A percentile compares a stretch with the other conserved stretches of the same genome.
phyloP scores from a whole-genome alignment of 2,888 invertebrate genomes.

The Ramazzottius varieornatus region DNA sequence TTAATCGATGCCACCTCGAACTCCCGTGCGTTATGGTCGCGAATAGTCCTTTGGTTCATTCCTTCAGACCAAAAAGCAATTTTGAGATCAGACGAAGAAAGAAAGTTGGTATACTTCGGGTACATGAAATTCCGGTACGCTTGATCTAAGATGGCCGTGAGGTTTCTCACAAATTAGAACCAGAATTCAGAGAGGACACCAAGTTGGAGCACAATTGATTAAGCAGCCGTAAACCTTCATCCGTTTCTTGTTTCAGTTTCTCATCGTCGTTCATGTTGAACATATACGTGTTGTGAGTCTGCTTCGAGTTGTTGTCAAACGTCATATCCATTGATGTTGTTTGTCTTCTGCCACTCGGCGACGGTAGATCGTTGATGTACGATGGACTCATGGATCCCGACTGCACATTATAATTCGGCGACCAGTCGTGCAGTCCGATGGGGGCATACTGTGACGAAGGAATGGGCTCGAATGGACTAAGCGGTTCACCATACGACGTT shows the following conservation, averaged over 20 bases:
- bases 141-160: too few species aligned
- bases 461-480: neutral
- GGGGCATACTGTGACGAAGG: neutral
- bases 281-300: neutral
- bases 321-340: neutral
- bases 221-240: neutral
- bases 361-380: neutral
- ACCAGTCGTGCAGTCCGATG: neutral
- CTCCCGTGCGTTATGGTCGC: too few species aligned
- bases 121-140: too few species aligned
- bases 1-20: too few species aligned
- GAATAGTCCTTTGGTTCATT: too few species aligned
- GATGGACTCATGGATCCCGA: neutral
- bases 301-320: neutral
- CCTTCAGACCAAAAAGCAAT: too few species aligned
- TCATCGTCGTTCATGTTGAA: neutral
- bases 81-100: too few species aligned
- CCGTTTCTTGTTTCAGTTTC: neutral
- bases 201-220: constrained; percentile 3
- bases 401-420: too few species aligned
- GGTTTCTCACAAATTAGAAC: neutral
- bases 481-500: neutral
- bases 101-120: too few species aligned
- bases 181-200: neutral
- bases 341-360: too few species aligned